These are phyloP conservation scores for Nymphalis c-album DNA, from an alignment of 2,888 invertebrate species.

Conservation along the genomic window DNA sequence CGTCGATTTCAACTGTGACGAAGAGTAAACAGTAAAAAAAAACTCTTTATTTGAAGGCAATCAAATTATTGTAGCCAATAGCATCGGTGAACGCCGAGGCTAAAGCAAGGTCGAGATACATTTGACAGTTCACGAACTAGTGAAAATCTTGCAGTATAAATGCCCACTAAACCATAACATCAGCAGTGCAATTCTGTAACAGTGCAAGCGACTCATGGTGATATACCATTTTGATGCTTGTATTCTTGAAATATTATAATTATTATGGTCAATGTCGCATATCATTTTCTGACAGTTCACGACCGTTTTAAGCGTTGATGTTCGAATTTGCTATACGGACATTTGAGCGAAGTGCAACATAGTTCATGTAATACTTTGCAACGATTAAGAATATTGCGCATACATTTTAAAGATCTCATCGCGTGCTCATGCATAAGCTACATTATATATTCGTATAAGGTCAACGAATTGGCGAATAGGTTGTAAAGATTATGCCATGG, in stretches of 20 bases:
- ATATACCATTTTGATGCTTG: no score
- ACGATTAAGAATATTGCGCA: neutral
- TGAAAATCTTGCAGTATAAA: slow-evolving; percentile 11
- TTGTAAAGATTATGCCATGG: neutral
- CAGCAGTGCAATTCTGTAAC: no score
- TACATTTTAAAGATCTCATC: neutral
- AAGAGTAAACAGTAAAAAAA: slow-evolving; percentile 42
- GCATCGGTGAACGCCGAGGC: slow-evolving; percentile 73
- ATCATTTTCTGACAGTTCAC: no score
- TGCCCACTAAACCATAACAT: neutral
- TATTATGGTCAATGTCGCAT: no score
- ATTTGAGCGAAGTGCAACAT: no score
- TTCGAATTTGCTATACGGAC: no score
- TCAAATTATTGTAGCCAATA: slow-evolving; percentile 62
- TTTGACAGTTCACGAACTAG: slow-evolving; percentile 26
- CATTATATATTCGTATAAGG: neutral
- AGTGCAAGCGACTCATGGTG: no score
- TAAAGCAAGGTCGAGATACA: slow-evolving; percentile 61
- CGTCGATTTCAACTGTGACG: slow-evolving; percentile 4
- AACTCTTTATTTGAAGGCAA: slow-evolving; percentile 71
- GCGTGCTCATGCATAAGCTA: neutral
- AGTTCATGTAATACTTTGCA: neutral
- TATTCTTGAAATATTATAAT: no score
- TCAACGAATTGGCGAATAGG: neutral
- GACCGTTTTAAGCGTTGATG: no score